These are phyloP conservation scores for Drosophila mettleri DNA, from an alignment of 2,888 invertebrate species.

Conservation along the genomic window DNA sequence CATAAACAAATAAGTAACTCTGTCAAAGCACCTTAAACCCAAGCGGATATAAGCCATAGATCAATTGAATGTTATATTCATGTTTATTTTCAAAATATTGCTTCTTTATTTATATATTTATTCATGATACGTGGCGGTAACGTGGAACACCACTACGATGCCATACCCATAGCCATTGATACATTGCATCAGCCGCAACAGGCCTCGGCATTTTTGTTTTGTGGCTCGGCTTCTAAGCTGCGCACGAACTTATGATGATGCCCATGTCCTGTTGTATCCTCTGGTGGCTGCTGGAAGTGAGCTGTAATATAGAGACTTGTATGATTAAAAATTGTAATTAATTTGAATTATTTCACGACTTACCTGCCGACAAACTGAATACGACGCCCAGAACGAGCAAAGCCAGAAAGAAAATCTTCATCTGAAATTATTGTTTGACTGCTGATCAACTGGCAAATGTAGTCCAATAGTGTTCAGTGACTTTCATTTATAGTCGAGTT, in stretches of 20 bases:
- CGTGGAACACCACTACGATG: not conserved
- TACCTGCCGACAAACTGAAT: constrained; percentile 52
- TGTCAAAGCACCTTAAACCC: no score
- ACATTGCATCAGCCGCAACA: constrained; percentile 5
- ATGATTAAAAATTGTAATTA: not conserved
- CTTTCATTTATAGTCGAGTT: constrained; percentile 45
- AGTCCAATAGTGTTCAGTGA: not conserved
- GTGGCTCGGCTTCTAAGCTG: not conserved
- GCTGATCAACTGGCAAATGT: constrained; percentile 40
- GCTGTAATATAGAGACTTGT: not conserved
- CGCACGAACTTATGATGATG: constrained; percentile 3
- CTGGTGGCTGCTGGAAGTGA: not conserved
- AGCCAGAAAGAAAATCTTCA: constrained; percentile 54
- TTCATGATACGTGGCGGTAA: not conserved
- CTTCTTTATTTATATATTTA: constrained; percentile 13
- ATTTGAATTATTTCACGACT: constrained; percentile 17
- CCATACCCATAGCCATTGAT: not conserved
- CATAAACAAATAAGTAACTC: not conserved
- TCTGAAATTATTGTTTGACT: constrained; percentile 33
- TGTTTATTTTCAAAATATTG: constrained; percentile 11
- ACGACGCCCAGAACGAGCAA: constrained; percentile 54
- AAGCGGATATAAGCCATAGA: not conserved
- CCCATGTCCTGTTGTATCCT: not conserved
- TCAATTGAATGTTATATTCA: not conserved
- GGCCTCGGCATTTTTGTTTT: not conserved